A percentile compares a stretch with the other conserved stretches of the same genome.
Conservation (phyloP, 2,888 invertebrate genomes). For the Spilarctia lutea region DNA sequence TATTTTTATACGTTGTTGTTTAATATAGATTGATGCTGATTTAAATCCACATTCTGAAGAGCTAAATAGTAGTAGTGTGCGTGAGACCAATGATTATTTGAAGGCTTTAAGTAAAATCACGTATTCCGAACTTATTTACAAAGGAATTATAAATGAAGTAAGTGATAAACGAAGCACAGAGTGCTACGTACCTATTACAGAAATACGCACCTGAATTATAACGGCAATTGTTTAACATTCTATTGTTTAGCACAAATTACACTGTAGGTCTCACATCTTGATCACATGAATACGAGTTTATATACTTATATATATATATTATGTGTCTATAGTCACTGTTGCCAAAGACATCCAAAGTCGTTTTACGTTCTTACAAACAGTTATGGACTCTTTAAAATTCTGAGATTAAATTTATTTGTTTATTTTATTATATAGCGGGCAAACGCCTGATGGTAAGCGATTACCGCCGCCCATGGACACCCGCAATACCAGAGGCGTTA, state of each 20-base stretch:
- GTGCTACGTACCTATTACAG: not conserved
- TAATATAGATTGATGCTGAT: not conserved
- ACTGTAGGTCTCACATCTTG: constrained; percentile 1
- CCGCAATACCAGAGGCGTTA: too few species aligned
- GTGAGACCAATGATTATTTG: not conserved
- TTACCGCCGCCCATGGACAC: too few species aligned
- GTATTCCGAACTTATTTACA: too few species aligned
- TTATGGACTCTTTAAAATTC: not conserved
- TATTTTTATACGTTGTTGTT: not conserved
- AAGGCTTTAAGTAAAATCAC: not conserved
- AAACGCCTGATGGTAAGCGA: too few species aligned
- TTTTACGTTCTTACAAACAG: not conserved
- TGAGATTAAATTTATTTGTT: too few species aligned
- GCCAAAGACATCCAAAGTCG: not conserved
- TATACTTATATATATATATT: not conserved
- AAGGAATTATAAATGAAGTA: not conserved
- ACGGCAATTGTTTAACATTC: constrained; percentile 7
- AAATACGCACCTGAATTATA: not conserved
- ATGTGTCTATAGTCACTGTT: not conserved
- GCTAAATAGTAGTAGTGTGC: not conserved
- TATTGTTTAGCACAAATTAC: constrained; percentile 9
- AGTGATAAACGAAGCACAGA: not conserved
- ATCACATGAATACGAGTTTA: not conserved
- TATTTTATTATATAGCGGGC: too few species aligned
- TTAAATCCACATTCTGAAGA: not conserved